Conservation (phyloP, 2,888 invertebrate genomes). For the Glaucopsyche alexis region DNA sequence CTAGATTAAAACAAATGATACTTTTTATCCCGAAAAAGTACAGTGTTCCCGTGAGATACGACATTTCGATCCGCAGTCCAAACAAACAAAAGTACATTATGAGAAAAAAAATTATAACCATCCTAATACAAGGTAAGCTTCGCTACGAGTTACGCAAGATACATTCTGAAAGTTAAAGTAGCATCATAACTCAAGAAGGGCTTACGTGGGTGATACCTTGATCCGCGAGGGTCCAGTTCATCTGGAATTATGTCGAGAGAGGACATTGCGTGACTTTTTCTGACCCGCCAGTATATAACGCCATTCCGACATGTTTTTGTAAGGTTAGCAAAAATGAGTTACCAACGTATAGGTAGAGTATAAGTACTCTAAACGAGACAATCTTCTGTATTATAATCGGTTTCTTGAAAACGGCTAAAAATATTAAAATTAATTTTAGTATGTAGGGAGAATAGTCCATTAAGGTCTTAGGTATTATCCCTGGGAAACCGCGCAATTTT, state of each 20-base stretch:
- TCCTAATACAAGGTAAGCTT: background rate
- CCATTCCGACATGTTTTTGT: conserved; percentile 1
- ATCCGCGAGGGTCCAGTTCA: conserved; percentile 12
- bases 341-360: background rate
- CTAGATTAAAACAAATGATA: no score
- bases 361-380: background rate
- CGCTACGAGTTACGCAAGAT: background rate
- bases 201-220: conserved; percentile 11
- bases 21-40: no score
- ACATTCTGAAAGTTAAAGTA: background rate
- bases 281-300: background rate
- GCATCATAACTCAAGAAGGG: conserved; percentile 9
- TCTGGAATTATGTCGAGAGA: background rate
- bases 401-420: no score
- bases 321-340: background rate
- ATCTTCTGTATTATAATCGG: no score
- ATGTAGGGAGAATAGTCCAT: no score
- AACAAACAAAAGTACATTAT: background rate
- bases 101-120: background rate
- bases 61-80: no score
- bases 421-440: no score
- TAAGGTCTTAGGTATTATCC: no score
- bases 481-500: no score
- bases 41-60: no score
- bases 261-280: conserved; percentile 11